A percentile compares a stretch with the other conserved stretches of the same genome.
These are phyloP conservation scores for Agrotis clavis DNA, from an alignment of 2,888 invertebrate genomes.

Conservation along the genomic window DNA sequence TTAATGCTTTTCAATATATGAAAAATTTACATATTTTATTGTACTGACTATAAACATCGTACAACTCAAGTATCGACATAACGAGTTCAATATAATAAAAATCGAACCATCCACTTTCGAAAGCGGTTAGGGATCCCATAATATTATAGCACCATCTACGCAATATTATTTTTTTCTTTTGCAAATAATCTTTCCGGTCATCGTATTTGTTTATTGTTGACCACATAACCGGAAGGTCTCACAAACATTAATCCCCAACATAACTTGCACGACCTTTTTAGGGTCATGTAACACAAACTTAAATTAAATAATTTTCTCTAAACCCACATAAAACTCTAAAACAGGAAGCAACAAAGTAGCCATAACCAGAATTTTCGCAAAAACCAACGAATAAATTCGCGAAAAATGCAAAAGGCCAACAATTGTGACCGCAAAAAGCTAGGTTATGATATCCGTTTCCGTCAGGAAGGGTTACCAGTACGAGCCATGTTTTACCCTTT, in stretches of 20 bases:
- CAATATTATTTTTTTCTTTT: no score
- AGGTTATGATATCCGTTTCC: slow-evolving; percentile 79
- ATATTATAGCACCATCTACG: no score
- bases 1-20: no score
- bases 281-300: not conserved
- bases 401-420: slow-evolving; percentile 71
- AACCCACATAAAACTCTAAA: slow-evolving; percentile 21
- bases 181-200: not conserved
- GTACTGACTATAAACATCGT: no score
- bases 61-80: no score
- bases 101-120: no score
- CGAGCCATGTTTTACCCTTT: slow-evolving; percentile 75
- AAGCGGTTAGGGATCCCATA: no score
- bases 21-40: no score
- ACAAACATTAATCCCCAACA: not conserved
- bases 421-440: slow-evolving; percentile 73
- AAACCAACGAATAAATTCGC: slow-evolving; percentile 51
- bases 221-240: not conserved
- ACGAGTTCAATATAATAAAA: no score
- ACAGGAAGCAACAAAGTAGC: slow-evolving; percentile 35
- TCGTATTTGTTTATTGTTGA: not conserved
- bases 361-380: slow-evolving; percentile 41
- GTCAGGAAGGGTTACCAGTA: slow-evolving; percentile 72
- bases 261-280: not conserved
- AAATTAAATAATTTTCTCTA: slow-evolving; percentile 14